Percentiles rank a stretch among this genome's conserved stretches.
Conservation (phyloP, 2,797 vertebrate genomes). For the Synaphobranchus kaupii region DNA sequence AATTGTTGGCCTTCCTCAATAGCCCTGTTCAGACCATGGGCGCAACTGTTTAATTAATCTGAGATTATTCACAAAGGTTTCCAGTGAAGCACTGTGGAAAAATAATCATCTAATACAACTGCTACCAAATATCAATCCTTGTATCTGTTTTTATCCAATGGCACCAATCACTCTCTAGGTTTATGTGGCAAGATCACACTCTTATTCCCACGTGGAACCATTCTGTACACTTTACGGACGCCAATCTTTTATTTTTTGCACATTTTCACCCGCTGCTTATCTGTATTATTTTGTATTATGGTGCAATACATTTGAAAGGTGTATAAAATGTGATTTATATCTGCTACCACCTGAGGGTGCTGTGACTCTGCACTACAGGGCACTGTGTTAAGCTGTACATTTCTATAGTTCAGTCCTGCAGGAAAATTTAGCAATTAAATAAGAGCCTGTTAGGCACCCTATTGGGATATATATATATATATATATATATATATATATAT, state of each 20-base stretch:
- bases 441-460: neutral
- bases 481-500: slow-evolving; percentile 1
- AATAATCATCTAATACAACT: neutral
- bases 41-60: neutral
- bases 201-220: neutral
- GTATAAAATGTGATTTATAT: slow-evolving; percentile 16
- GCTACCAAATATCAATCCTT: neutral
- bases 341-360: slow-evolving; percentile 23
- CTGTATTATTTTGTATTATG: neutral
- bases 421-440: neutral
- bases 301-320: neutral
- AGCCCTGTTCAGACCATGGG: neutral
- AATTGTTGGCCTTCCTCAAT: neutral
- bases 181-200: neutral
- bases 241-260: neutral
- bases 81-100: neutral
- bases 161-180: neutral
- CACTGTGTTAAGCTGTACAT: neutral
- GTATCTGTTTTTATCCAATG: neutral
- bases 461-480: neutral
- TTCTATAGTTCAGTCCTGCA: neutral
- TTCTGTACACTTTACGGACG: neutral
- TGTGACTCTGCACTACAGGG: neutral
- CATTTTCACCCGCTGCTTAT: neutral
- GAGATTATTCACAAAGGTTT: neutral